phyloP scores from a whole-genome alignment of 1,140 invertebrate species.

The Coenobita brevimanus region DNA sequence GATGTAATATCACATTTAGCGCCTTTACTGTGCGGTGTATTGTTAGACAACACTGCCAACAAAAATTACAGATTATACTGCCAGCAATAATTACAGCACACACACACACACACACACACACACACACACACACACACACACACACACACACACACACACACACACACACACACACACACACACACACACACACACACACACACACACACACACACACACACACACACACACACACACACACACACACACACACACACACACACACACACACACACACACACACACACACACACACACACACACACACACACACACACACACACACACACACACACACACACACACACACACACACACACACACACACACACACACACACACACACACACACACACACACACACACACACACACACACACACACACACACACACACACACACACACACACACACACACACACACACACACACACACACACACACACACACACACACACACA shows the following conservation, averaged over 20 bases:
- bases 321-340: neutral
- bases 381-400: neutral
- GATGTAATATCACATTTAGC: no score
- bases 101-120: neutral
- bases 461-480: neutral
- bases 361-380: neutral
- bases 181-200: neutral
- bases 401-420: neutral
- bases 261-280: neutral
- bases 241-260: neutral
- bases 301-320: neutral
- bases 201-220: neutral
- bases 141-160: neutral
- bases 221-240: constrained; percentile 8
- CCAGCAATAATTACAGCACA: neutral
- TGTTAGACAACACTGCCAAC: neutral
- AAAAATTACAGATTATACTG: no score
- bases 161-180: neutral
- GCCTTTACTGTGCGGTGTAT: neutral
- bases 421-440: neutral
- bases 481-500: neutral
- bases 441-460: neutral
- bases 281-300: neutral
- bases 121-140: neutral
- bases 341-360: neutral